Base-by-base conservation (phyloP, 2,888 invertebrate species). In the Mongoloraphidia duomilia region DNA sequence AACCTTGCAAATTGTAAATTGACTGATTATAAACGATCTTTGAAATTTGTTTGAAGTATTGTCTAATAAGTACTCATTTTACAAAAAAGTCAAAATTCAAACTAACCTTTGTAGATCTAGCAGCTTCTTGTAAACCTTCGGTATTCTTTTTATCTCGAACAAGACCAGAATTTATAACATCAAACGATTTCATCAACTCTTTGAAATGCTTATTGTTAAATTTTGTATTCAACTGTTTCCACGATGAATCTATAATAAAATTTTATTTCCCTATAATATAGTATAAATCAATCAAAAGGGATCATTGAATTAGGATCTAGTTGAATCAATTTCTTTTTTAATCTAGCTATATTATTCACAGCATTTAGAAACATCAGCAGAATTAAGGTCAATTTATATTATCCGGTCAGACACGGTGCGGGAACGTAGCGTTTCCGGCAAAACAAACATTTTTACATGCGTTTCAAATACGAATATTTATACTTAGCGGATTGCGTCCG, bases 101-200 rank as follows among this genome's bases (percentile, higher is more conserved):
- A 53, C 58, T 56, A 58, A 68, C 69, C 62, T 64, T 61, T 49
- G 65, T 60, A 41, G 59, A 56, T 43, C 47, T 55, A 37, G 59
- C 55, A 14, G 58, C 54, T 37, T 62, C 64, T 46, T 56, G 52
- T 33, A 67, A 53, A 12, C 63, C 63, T 35, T 63, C 61, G 47
- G 68, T 68, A 54, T 69, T 70, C 41, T 68, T 66, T 57, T 70
- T 72, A 39, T 64, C 66, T 42, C 61, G 63, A 48, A 64, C 63
- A 50, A 71, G 62, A 44, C 68, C 67, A 49, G 68, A 64, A 55
- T 72, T 70, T 13, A 60, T 63, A 17, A 63, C 63, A 53, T 67
- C 64, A 57, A 77, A 73, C 36, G 67, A 63, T 50, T 65, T 62
- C 49, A 79, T 60, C 4, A 73, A 68, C 53, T 73, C 70, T 41